These are phyloP conservation scores for Sebastiscus tertius DNA, from an alignment of 2,797 vertebrate genomes.

Conservation along the genomic window DNA sequence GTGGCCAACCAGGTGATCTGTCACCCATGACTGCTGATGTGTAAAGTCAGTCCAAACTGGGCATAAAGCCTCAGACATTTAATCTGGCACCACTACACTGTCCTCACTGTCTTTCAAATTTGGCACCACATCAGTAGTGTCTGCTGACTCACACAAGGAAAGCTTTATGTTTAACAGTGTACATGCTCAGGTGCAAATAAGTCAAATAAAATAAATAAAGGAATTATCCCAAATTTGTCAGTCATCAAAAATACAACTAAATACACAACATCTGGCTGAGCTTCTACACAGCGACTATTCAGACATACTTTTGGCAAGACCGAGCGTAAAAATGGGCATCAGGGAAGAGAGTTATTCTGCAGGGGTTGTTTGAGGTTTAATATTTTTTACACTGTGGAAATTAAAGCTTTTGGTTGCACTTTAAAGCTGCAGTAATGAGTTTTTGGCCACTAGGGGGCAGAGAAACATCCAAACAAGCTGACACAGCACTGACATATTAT, in stretches of 20 bases:
- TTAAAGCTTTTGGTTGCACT: background rate
- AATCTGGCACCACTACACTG: background rate
- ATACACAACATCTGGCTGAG: background rate
- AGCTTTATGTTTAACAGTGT: background rate
- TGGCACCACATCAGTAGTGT: background rate
- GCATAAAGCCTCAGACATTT: background rate
- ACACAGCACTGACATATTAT: background rate
- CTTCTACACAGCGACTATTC: background rate
- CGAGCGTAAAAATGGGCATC: no score
- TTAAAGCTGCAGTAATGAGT: background rate
- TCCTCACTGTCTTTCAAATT: background rate
- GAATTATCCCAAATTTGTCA: background rate
- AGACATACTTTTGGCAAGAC: accelerated
- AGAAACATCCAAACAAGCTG: background rate
- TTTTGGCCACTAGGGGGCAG: background rate
- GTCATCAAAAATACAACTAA: background rate
- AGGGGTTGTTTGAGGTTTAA: background rate
- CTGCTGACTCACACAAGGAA: background rate
- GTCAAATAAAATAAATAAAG: background rate
- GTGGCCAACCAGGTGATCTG: background rate
- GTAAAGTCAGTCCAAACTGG: background rate
- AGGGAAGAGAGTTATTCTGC: background rate
- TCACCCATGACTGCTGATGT: background rate
- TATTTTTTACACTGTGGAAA: background rate
- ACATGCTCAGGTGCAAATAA: background rate